Evolutionary conservation across 2,888 invertebrate species (phyloP).

Genomic region (Andrena praecox): DNA sequence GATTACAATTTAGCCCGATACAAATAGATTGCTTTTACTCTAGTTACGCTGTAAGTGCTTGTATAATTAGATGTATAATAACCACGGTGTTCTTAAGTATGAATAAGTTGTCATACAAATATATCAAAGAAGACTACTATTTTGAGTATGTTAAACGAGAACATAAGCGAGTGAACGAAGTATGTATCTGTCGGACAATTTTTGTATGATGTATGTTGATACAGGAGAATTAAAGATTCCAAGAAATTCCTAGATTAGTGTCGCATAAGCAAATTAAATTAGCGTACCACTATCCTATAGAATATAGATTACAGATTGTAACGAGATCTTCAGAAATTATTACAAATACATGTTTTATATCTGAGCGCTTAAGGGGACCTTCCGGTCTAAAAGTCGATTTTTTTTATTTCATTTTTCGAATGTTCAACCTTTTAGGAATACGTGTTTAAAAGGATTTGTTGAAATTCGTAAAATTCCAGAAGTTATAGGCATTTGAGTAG

Average conservation of each 20-base stretch:
- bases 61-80: constrained; percentile 13
- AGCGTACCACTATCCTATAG: too few relatives aligned
- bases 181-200: background rate
- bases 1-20: constrained; percentile 6
- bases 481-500: too few relatives aligned
- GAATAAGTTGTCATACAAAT: constrained; percentile 12
- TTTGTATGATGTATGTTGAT: constrained; percentile 16
- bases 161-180: constrained; percentile 15
- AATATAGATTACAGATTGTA: too few relatives aligned
- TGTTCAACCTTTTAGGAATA: too few relatives aligned
- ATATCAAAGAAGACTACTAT: constrained; percentile 10
- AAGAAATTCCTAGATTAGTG: constrained; percentile 10
- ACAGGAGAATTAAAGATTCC: constrained; percentile 4
- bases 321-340: too few relatives aligned
- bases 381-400: too few relatives aligned
- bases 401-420: too few relatives aligned
- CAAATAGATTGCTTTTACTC: constrained; percentile 8
- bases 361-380: too few relatives aligned
- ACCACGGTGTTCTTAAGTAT: constrained; percentile 26
- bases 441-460: too few relatives aligned
- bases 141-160: constrained; percentile 26
- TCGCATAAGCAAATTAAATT: constrained; percentile 18
- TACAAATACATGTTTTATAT: too few relatives aligned
- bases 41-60: constrained; percentile 2
- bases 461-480: too few relatives aligned